phyloP scores from a whole-genome alignment of 2,113 vertebrate genomes.

The Agapornis roseicollis region DNA sequence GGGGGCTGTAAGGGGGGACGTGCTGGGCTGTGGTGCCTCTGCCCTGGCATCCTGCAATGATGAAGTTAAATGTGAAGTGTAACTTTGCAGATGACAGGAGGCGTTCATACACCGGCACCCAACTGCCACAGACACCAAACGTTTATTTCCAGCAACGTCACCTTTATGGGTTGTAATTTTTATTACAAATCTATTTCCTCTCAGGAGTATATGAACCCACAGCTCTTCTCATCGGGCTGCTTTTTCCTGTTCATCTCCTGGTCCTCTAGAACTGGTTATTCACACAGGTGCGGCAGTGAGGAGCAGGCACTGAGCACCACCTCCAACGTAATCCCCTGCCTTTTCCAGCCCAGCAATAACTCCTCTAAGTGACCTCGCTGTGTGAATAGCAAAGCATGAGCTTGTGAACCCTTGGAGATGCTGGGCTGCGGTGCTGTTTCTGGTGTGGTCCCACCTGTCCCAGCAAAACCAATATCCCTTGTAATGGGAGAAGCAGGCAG shows the following conservation, averaged over 20 bases:
- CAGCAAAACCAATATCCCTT: neutral
- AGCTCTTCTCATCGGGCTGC: rapidly evolving
- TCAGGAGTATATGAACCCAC: rapidly evolving
- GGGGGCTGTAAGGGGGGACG: rapidly evolving
- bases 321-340: neutral
- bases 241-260: neutral
- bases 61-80: neutral
- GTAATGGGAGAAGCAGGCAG: neutral
- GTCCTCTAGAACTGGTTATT: neutral
- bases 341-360: neutral
- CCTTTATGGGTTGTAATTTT: neutral
- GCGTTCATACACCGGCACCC: neutral
- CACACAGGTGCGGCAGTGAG: neutral
- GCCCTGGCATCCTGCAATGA: rapidly evolving
- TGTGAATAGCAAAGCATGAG: rapidly evolving
- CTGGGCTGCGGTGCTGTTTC: neutral
- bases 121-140: neutral
- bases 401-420: neutral
- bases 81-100: neutral
- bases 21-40: neutral
- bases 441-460: neutral
- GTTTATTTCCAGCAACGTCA: neutral
- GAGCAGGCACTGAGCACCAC: neutral
- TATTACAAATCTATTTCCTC: rapidly evolving
- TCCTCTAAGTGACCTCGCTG: rapidly evolving